Conservation (phyloP, 2,888 invertebrate genomes). For the Megamerina dolium region DNA sequence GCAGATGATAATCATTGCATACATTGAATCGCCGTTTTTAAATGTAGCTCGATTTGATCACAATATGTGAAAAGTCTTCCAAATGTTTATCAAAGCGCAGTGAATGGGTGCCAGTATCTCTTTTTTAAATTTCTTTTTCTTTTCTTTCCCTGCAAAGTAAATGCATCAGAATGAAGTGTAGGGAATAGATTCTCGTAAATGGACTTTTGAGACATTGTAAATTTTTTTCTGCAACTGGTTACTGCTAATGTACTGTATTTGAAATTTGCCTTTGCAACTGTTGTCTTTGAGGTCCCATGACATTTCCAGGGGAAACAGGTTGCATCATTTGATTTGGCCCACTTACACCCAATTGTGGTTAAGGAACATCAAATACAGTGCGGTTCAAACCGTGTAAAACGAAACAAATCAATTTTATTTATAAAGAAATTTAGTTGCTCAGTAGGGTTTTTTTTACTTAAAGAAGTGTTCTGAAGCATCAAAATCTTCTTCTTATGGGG, state of each 20-base stretch:
- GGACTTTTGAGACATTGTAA: slow-evolving; percentile 84
- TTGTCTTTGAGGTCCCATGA: slow-evolving; percentile 34
- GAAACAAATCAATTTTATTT: too few species aligned
- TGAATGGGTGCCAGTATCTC: slow-evolving; percentile 64
- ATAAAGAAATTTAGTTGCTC: too few species aligned
- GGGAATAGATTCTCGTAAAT: slow-evolving; percentile 72
- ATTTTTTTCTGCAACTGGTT: slow-evolving; percentile 61
- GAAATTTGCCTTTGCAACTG: slow-evolving; percentile 35
- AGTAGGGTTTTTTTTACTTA: too few species aligned
- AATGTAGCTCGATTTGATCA: slow-evolving; percentile 89
- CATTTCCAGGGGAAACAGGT: slow-evolving; percentile 24
- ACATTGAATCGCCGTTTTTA: slow-evolving; percentile 85
- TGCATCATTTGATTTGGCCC: slow-evolving; percentile 29
- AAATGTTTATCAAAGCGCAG: slow-evolving; percentile 83
- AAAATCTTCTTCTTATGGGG: too few species aligned
- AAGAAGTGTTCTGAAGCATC: too few species aligned
- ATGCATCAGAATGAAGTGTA: slow-evolving; percentile 81
- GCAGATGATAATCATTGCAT: slow-evolving; percentile 78
- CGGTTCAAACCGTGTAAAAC: too few species aligned
- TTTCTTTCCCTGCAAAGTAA: slow-evolving; percentile 81
- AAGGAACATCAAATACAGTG: slow-evolving; percentile 40
- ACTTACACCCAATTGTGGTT: slow-evolving; percentile 26
- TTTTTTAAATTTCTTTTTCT: slow-evolving; percentile 79
- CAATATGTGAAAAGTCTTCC: slow-evolving; percentile 91
- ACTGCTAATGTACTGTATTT: slow-evolving; percentile 35